Evolutionary conservation across 2,888 invertebrate genomes (phyloP).

Genomic region (Mesoligia furuncula): DNA sequence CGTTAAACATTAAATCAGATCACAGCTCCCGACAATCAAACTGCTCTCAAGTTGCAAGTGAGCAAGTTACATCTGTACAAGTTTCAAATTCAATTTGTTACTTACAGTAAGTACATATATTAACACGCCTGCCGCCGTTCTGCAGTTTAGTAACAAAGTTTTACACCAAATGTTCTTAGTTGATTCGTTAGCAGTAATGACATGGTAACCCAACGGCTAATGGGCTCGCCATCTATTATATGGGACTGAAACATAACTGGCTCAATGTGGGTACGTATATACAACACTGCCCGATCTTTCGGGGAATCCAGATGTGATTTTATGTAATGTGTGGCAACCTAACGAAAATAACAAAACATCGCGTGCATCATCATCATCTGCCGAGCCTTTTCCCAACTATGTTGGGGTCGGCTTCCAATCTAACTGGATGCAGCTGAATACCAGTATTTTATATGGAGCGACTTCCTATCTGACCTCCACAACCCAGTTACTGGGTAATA

Average conservation of each 20-base stretch:
- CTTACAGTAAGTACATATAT: conserved; percentile 21
- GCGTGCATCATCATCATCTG: no score
- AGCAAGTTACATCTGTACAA: conserved; percentile 27
- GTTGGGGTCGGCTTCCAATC: no score
- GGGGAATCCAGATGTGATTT: no score
- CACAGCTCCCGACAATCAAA: not conserved
- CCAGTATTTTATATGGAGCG: no score
- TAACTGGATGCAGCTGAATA: no score
- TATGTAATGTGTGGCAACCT: no score
- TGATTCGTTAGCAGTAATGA: not conserved
- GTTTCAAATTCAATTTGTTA: conserved; percentile 37
- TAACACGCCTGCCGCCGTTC: not conserved
- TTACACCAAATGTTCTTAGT: not conserved
- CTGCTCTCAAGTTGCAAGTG: conserved; percentile 10
- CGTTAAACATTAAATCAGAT: conserved; percentile 20
- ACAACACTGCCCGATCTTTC: no score
- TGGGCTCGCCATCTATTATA: not conserved
- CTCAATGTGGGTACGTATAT: not conserved
- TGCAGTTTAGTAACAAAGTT: not conserved
- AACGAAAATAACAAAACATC: no score
- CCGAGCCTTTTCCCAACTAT: no score
- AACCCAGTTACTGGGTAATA: no score
- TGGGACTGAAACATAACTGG: not conserved
- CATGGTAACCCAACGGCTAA: not conserved
- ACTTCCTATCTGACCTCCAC: no score